Conservation (phyloP, 2,888 invertebrate species). For the Buathra laborator region DNA sequence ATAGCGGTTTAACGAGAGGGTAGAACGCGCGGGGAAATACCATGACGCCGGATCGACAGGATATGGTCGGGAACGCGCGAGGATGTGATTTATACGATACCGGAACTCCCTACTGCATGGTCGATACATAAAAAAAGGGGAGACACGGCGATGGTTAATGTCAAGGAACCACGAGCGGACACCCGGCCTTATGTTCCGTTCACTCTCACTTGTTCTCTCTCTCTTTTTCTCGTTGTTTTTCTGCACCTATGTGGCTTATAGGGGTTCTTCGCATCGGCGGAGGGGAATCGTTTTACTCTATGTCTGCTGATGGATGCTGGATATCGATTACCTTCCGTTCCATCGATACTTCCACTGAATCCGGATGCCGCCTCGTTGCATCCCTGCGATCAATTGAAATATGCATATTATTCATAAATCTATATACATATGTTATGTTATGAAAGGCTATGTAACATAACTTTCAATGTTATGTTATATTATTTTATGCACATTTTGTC, state of each 20-base stretch:
- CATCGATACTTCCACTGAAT: slow-evolving; percentile 56
- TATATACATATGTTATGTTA: too few relatives aligned
- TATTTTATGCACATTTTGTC: neutral
- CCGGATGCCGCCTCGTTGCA: slow-evolving; percentile 31
- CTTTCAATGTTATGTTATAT: neutral
- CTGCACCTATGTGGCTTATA: slow-evolving; percentile 44
- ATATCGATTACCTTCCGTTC: slow-evolving; percentile 67
- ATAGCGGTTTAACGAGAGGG: slow-evolving; percentile 49
- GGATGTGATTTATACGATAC: slow-evolving; percentile 83
- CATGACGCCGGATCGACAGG: slow-evolving; percentile 78
- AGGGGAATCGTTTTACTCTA: slow-evolving; percentile 31
- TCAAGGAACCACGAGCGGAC: slow-evolving; percentile 73
- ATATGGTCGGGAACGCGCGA: slow-evolving; percentile 74
- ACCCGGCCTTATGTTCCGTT: slow-evolving; percentile 66
- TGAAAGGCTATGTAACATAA: too few relatives aligned
- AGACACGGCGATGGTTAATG: slow-evolving; percentile 69
- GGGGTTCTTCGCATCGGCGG: slow-evolving; percentile 47
- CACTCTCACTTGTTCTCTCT: slow-evolving; percentile 40
- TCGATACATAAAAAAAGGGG: slow-evolving; percentile 71
- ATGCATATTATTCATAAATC: too few relatives aligned
- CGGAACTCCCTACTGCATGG: slow-evolving; percentile 76
- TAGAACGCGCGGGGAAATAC: slow-evolving; percentile 53
- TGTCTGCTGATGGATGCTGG: slow-evolving; percentile 60
- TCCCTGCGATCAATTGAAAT: slow-evolving; percentile 8
- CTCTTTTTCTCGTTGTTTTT: neutral